Evolutionary conservation across 1,140 invertebrate genomes (phyloP).

Genomic region (Megathymus violae): DNA sequence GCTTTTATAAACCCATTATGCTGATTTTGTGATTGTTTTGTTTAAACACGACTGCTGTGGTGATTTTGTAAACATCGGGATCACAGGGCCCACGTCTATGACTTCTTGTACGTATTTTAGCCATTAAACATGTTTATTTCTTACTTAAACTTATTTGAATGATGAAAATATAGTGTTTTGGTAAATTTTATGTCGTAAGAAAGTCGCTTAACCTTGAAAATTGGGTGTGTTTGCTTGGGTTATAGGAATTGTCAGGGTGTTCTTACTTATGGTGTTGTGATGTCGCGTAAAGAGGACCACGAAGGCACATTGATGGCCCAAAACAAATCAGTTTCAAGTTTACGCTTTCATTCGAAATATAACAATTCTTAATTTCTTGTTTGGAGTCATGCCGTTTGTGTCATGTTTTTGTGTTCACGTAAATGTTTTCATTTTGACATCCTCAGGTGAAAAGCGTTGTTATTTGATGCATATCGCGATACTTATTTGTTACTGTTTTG

Average conservation of each 20-base stretch:
- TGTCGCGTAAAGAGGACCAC: conserved; percentile 47
- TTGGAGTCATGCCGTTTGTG: conserved; percentile 19
- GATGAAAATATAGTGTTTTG: conserved; percentile 11
- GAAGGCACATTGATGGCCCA: conserved; percentile 42
- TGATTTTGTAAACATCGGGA: conserved; percentile 80
- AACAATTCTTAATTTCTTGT: conserved; percentile 14
- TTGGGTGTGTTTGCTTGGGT: conserved; percentile 59
- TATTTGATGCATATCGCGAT: neutral
- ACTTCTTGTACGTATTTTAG: conserved; percentile 80
- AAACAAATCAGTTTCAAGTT: conserved; percentile 40
- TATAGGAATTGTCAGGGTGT: conserved; percentile 43
- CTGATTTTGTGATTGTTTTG: conserved; percentile 68
- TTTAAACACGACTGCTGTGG: conserved; percentile 61
- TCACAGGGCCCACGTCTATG: conserved; percentile 79
- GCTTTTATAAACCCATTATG: conserved; percentile 65
- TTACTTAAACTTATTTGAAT: conserved; percentile 37
- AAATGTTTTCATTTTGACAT: conserved; percentile 10
- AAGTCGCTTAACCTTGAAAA: conserved; percentile 59
- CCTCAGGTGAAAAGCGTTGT: neutral
- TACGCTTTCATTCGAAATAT: conserved; percentile 8
- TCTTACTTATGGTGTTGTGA: conserved; percentile 45
- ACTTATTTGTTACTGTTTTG: neutral
- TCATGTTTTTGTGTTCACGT: conserved; percentile 29
- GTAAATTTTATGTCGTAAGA: conserved; percentile 14
- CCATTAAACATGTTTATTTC: conserved; percentile 50